phyloP scores from a whole-genome alignment of 2,797 vertebrate genomes.

The Anomalospiza imberbis region DNA sequence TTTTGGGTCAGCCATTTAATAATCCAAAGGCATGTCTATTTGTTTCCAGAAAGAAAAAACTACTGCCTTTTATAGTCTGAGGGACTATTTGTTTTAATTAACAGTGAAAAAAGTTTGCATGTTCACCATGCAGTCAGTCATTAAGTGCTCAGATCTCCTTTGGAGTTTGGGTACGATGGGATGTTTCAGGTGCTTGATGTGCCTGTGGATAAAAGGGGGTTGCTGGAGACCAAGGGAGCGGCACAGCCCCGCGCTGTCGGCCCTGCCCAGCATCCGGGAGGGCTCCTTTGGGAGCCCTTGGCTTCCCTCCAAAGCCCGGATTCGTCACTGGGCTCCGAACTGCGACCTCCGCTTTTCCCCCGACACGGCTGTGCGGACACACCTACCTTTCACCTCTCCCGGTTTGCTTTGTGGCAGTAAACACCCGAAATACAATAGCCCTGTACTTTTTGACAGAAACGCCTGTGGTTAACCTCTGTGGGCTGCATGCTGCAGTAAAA shows the following conservation, averaged over 20 bases:
- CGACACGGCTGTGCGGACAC: fast-evolving
- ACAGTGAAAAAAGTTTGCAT: not conserved
- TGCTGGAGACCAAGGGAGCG: not conserved
- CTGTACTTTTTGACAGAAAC: not conserved
- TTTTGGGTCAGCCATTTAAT: not conserved
- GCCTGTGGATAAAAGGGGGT: not conserved
- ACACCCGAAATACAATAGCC: not conserved
- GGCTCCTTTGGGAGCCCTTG: not conserved
- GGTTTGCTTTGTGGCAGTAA: not conserved
- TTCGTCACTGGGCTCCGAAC: not conserved
- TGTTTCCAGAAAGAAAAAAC: not conserved
- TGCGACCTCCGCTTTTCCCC: not conserved
- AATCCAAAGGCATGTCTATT: not conserved
- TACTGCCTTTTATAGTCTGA: not conserved
- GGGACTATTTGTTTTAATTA: not conserved
- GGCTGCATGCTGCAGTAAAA: not conserved
- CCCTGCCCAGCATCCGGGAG: not conserved
- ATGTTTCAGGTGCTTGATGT: not conserved
- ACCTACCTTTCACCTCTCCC: not conserved
- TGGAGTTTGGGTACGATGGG: not conserved
- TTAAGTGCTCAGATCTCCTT: not conserved
- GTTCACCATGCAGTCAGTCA: not conserved
- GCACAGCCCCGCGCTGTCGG: not conserved
- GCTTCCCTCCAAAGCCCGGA: not conserved
- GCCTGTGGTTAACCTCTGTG: slow-evolving; percentile 45